A percentile compares a stretch with the other conserved stretches of the same genome.
These are phyloP conservation scores for Malacosoma neustria DNA, from an alignment of 2,888 invertebrate genomes.

Conservation along the genomic window DNA sequence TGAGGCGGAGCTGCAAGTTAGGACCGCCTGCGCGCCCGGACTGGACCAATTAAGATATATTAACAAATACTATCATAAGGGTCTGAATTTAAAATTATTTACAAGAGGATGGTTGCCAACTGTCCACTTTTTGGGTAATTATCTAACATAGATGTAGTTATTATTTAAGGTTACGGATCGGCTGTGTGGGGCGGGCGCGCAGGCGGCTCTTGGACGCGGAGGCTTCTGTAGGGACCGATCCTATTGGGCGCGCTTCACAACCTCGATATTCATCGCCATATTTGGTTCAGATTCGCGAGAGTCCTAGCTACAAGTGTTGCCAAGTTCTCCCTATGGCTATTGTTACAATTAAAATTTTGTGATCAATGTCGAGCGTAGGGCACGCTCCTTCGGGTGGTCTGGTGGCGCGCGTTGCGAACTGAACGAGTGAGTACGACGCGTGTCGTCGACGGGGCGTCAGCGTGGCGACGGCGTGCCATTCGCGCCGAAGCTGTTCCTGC, in stretches of 20 bases:
- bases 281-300: slow-evolving; percentile 3
- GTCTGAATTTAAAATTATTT: not conserved
- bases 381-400: not conserved
- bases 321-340: too few species aligned
- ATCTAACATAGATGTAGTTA: not conserved
- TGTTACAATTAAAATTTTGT: too few species aligned
- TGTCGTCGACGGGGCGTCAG: slow-evolving; percentile 16
- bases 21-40: not conserved
- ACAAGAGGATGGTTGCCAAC: not conserved
- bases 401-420: slow-evolving; percentile 6
- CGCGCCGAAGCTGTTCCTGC: slow-evolving; percentile 39
- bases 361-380: slow-evolving; percentile 5
- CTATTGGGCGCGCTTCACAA: not conserved
- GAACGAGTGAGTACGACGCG: slow-evolving; percentile 14
- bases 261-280: not conserved
- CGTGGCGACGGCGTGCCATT: slow-evolving; percentile 19
- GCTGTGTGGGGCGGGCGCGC: too few species aligned
- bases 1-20: not conserved
- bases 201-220: too few species aligned
- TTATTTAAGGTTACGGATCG: too few species aligned
- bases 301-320: too few species aligned
- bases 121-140: not conserved
- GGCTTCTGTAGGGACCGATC: too few species aligned
- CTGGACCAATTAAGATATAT: not conserved
- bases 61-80: not conserved